phyloP scores from a whole-genome alignment of 2,888 invertebrate species.

The Limulus polyphemus region DNA sequence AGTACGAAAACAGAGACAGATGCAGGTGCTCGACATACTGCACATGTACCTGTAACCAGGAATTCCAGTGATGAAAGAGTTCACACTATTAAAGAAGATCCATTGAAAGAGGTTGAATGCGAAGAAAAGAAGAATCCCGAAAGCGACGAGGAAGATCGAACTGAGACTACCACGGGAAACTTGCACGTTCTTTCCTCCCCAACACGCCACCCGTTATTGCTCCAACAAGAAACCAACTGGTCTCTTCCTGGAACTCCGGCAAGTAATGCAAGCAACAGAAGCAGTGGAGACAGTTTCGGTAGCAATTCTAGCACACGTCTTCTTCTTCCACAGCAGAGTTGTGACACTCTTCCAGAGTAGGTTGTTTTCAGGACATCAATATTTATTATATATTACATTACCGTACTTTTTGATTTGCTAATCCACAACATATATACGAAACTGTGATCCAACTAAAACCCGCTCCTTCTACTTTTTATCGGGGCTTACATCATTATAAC shows the following conservation, averaged over 20 bases:
- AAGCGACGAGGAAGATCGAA: not conserved
- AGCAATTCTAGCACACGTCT: slow-evolving; percentile 67
- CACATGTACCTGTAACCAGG: too few relatives aligned
- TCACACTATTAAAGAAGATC: too few relatives aligned
- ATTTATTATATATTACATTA: too few relatives aligned
- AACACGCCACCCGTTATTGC: not conserved
- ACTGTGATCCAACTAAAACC: too few relatives aligned
- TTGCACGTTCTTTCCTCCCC: not conserved
- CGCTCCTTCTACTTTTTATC: too few relatives aligned
- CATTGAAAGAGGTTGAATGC: too few relatives aligned
- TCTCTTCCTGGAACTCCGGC: slow-evolving; percentile 23
- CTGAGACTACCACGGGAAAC: not conserved
- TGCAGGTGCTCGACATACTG: too few relatives aligned
- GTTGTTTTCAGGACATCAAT: not conserved
- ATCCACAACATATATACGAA: too few relatives aligned
- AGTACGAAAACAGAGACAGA: too few relatives aligned
- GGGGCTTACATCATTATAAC: too few relatives aligned
- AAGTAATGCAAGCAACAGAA: slow-evolving; percentile 46
- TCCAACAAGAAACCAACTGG: not conserved
- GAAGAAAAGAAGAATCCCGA: not conserved
- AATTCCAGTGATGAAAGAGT: too few relatives aligned
- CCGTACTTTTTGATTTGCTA: too few relatives aligned
- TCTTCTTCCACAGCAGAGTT: slow-evolving; percentile 43
- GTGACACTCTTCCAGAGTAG: slow-evolving; percentile 17
- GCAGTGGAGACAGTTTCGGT: slow-evolving; percentile 68